Conservation (phyloP, 2,797 vertebrate genomes). For the Potorous gilbertii region DNA sequence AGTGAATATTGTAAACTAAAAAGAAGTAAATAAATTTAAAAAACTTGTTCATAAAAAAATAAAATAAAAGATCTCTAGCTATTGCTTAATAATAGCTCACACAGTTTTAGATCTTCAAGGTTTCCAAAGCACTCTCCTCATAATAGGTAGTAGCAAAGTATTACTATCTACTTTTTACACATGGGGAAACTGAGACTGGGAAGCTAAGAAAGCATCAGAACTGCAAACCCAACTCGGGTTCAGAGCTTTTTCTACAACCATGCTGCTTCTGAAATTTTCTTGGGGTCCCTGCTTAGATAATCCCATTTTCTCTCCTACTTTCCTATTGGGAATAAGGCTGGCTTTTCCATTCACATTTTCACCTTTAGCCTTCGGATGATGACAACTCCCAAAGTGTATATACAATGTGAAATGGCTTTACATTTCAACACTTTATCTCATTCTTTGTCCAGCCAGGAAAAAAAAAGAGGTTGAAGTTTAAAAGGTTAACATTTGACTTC, state of each 20-base stretch:
- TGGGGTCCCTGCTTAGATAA: neutral
- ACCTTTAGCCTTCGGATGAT: constrained; percentile 58
- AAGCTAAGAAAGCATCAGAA: neutral
- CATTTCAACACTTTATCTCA: constrained; percentile 24
- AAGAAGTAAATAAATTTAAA: too few relatives aligned
- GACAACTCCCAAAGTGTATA: neutral
- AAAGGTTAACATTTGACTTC: constrained; percentile 38
- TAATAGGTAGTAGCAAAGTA: neutral
- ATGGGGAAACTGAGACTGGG: neutral
- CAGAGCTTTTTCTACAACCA: neutral
- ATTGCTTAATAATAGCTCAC: neutral
- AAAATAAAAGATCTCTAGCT: neutral
- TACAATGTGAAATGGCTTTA: constrained; percentile 54
- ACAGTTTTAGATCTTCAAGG: neutral
- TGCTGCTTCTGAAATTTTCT: neutral
- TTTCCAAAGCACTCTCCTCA: neutral
- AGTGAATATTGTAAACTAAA: too few relatives aligned
- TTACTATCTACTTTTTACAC: neutral
- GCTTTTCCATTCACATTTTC: neutral
- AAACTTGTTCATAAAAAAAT: neutral
- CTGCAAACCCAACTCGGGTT: neutral
- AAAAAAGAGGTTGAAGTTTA: constrained; percentile 52
- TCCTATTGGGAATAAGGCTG: neutral
- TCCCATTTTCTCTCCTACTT: neutral
- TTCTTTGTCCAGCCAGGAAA: constrained; percentile 10